phyloP scores from a whole-genome alignment of 1,140 invertebrate species.

The Macrocentrus cingulum region DNA sequence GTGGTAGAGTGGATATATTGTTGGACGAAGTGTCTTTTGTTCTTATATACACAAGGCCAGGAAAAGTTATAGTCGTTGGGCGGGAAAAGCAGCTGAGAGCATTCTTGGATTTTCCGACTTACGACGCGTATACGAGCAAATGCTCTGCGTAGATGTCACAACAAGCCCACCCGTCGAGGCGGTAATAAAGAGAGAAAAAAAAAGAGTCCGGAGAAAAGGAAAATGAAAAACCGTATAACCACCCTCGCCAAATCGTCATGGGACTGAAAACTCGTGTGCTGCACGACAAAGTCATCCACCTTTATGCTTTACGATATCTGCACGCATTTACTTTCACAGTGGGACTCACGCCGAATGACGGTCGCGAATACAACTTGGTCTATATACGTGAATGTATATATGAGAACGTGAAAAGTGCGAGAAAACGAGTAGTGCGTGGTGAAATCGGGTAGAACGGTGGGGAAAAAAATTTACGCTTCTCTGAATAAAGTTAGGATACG shows the following conservation, averaged over 20 bases:
- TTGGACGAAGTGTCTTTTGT: too few species aligned
- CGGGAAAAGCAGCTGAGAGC: conserved; percentile 10
- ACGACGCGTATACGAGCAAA: conserved; percentile 6
- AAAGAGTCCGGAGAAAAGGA: background rate
- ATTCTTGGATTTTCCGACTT: conserved; percentile 9
- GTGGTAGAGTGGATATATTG: too few species aligned
- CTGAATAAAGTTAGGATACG: conserved; percentile 16
- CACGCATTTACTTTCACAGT: conserved; percentile 12
- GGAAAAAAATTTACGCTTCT: conserved; percentile 21
- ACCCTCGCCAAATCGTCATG: conserved; percentile 2
- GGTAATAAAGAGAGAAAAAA: background rate
- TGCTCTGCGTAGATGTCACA: conserved; percentile 14
- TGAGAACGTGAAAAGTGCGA: background rate
- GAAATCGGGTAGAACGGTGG: background rate
- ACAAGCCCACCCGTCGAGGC: background rate
- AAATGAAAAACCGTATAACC: conserved; percentile 11
- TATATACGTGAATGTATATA: too few species aligned
- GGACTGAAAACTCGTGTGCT: conserved; percentile 14
- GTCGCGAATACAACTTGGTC: too few species aligned
- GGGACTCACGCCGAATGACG: conserved; percentile 25
- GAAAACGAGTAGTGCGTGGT: background rate
- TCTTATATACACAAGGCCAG: too few species aligned
- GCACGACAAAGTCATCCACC: conserved; percentile 16
- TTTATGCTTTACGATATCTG: conserved; percentile 29
- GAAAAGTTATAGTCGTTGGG: conserved; percentile 9